phyloP scores from a whole-genome alignment of 1,140 invertebrate genomes.

The Drosophila ambigua region DNA sequence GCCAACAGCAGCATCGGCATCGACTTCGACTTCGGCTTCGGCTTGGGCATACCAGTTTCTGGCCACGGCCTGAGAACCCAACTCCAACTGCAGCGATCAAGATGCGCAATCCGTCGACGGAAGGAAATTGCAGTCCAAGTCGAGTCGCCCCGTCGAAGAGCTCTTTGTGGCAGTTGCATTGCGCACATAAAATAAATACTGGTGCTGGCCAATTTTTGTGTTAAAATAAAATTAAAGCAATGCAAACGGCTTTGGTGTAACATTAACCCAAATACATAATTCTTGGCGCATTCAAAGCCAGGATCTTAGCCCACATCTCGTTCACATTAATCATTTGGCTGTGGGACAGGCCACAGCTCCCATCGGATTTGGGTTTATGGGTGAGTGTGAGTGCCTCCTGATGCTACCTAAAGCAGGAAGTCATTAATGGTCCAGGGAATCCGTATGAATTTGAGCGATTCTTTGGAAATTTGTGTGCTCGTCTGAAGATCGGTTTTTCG shows the following conservation, averaged over 20 bases:
- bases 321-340: constrained; percentile 43
- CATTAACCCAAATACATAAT: constrained; percentile 82
- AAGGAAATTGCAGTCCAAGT: constrained; percentile 73
- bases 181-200: constrained; percentile 77
- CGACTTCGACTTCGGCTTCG: constrained; percentile 10
- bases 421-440: constrained; percentile 48
- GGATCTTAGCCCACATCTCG: constrained; percentile 46
- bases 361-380: constrained; percentile 64
- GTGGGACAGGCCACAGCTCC: constrained; percentile 31
- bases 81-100: constrained; percentile 48
- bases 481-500: constrained; percentile 14
- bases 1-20: constrained; percentile 55
- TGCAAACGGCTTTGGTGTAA: constrained; percentile 66
- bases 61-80: constrained; percentile 68
- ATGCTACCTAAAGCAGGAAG: constrained; percentile 52
- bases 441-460: constrained; percentile 35
- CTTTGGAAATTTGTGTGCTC: constrained; percentile 21
- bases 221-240: constrained; percentile 79
- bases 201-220: constrained; percentile 67
- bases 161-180: constrained; percentile 25
- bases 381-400: constrained; percentile 37
- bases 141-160: constrained; percentile 14
- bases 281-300: constrained; percentile 45
- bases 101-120: constrained; percentile 63
- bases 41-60: constrained; percentile 72